Base-by-base conservation (phyloP, 1,140 invertebrate genomes). In the Homarus americanus region DNA sequence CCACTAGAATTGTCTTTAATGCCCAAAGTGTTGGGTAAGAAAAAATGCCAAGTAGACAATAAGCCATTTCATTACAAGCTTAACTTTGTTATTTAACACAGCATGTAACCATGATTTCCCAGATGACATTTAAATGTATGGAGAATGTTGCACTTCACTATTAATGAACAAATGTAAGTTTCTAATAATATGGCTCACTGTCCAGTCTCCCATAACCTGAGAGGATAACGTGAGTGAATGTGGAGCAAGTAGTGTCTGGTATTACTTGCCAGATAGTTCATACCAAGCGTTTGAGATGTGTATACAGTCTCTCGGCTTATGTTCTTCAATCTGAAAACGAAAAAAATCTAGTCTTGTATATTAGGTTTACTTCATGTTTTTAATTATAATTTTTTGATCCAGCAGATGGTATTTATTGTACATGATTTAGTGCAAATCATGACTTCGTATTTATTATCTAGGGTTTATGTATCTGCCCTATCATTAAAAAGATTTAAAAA, bases 361-460 rank as follows among this genome's bases (percentile, higher is more conserved):
- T 88, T 88, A 88, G 86, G 76, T 66, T 88, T 88, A 88, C 75
- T 89, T 75, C 44, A 76, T 87, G 28, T 76, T 66, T 86, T 44
- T 78, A 58, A 58, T 75, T 87, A 53, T 53, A 24, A 17, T 63
- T 78, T 89, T 72, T 87, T 63, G 40, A 90, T 90, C 72, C 87
- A 90, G 72, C 36, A 72, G 72, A 82, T 63, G 83, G 80, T 90
- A 90, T 90, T 90, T 90, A 90, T 90, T 90, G 73, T 83, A 53
- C 87, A 90, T 90, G 87, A 82, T 90, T 90, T 83, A 83, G 69
- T 90, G 80, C 69, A 78, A 90, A 90, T 90, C 87, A 90, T 90
- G 87, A 90, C 73, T 87, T 82, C 44, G 84, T 90, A 90, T 90
- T 90, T 90, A 90, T 90, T 90, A 83, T 49, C 69, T 90, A 83